phyloP scores from a whole-genome alignment of 2,113 vertebrate species.

The Brachyhypopomus gauderio region DNA sequence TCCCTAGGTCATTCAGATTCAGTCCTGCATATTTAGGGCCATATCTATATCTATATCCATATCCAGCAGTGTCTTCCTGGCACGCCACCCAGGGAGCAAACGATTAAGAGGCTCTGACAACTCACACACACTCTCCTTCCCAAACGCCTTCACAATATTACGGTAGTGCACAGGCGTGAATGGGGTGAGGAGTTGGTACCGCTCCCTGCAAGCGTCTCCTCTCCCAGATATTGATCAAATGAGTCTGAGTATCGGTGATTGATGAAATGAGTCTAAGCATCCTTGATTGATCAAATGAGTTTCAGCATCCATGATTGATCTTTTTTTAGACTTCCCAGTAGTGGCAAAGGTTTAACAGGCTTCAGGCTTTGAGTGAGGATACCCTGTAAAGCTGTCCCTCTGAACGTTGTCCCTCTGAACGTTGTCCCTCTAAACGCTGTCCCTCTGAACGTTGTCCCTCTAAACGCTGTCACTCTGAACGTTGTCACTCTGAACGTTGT shows the following conservation, averaged over 20 bases:
- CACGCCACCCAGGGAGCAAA: background rate
- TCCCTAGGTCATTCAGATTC: conserved; percentile 3
- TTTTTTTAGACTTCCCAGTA: background rate
- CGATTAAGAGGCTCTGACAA: conserved; percentile 20
- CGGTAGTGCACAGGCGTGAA: background rate
- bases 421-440: background rate
- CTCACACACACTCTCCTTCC: background rate
- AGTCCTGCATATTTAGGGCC: background rate
- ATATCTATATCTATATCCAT: background rate
- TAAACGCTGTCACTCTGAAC: background rate
- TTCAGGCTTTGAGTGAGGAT: background rate
- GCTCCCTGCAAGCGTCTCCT: conserved; percentile 12
- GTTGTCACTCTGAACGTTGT: background rate
- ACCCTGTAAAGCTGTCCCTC: background rate
- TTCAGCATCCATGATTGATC: background rate
- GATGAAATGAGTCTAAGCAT: conserved; percentile 15
- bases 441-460: background rate
- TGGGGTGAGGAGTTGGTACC: background rate
- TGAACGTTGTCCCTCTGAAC: background rate
- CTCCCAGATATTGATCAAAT: conserved; percentile 24
- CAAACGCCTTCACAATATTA: conserved; percentile 9
- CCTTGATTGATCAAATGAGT: conserved; percentile 10
- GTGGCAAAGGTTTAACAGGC: background rate
- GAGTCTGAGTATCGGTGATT: background rate
- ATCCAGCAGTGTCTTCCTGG: background rate